phyloP scores from a whole-genome alignment of 2,113 vertebrate genomes.

The Scomber colias region DNA sequence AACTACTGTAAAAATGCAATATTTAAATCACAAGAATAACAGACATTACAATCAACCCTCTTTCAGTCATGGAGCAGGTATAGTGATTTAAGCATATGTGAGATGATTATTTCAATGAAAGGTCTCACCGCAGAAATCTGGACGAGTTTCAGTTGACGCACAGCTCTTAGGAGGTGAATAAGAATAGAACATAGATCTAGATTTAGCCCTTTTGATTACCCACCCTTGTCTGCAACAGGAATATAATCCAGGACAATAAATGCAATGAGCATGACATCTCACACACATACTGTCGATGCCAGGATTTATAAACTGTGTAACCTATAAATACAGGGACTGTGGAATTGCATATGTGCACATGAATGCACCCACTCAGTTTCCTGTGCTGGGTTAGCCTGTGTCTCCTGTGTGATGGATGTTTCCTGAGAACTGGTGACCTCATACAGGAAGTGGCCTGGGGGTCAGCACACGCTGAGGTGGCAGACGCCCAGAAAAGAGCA shows the following conservation, averaged over 20 bases:
- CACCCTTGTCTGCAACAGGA: neutral
- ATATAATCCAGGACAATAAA: slow-evolving; percentile 19
- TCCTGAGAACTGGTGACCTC: slow-evolving; percentile 78
- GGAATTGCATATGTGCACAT: slow-evolving; percentile 23
- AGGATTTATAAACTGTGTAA: slow-evolving; percentile 32
- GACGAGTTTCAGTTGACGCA: neutral
- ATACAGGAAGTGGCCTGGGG: slow-evolving; percentile 77
- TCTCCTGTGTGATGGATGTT: slow-evolving; percentile 76
- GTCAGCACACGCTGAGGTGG: slow-evolving; percentile 66
- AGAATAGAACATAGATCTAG: neutral
- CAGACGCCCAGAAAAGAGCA: slow-evolving; percentile 62
- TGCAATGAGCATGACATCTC: slow-evolving; percentile 22
- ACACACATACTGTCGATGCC: slow-evolving; percentile 29
- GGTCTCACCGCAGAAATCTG: neutral
- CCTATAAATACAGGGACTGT: slow-evolving; percentile 5
- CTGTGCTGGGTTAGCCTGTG: slow-evolving; percentile 53
- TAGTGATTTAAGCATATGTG: slow-evolving; percentile 4
- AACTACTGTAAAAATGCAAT: neutral
- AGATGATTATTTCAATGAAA: slow-evolving; percentile 14
- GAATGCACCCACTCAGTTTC: slow-evolving; percentile 60
- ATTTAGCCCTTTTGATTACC: too few relatives aligned
- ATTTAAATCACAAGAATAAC: neutral
- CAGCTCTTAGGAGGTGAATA: neutral
- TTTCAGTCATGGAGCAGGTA: neutral
- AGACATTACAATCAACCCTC: neutral